These are phyloP conservation scores for Onychostruthus taczanowskii DNA, from an alignment of 2,113 vertebrate genomes.

Conservation along the genomic window DNA sequence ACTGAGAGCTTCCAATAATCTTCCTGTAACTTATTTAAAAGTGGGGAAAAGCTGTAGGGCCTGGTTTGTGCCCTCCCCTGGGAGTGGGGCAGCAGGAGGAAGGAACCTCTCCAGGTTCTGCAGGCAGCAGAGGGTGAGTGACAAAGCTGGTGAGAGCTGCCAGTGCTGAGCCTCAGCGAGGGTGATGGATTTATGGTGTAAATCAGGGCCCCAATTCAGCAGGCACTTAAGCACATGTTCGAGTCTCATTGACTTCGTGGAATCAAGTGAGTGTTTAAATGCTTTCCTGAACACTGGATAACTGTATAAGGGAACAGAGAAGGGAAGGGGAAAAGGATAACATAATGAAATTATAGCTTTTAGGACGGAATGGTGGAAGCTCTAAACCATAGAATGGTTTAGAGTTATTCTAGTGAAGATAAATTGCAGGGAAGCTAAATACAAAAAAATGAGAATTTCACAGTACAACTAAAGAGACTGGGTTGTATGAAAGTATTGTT, in stretches of 20 bases:
- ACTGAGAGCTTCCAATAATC: slow-evolving; percentile 65
- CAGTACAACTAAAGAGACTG: background rate
- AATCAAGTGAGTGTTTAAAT: slow-evolving; percentile 16
- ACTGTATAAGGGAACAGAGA: background rate
- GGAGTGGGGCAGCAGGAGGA: background rate
- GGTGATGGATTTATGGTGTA: background rate
- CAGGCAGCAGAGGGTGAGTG: background rate
- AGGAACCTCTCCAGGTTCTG: background rate
- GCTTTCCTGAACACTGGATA: background rate
- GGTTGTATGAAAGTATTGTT: background rate
- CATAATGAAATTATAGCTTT: background rate
- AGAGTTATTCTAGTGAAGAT: background rate
- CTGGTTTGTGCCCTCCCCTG: background rate
- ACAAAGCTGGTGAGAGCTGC: background rate
- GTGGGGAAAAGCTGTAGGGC: background rate
- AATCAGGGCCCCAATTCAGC: slow-evolving; percentile 18
- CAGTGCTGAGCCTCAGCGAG: background rate
- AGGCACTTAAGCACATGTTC: background rate
- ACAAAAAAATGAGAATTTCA: background rate
- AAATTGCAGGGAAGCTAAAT: background rate
- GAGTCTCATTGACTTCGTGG: background rate
- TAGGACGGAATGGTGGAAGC: background rate
- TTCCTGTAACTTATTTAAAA: slow-evolving; percentile 59
- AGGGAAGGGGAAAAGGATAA: background rate
- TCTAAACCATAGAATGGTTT: background rate